Evolutionary conservation across 2,888 invertebrate species (phyloP).

Genomic region (Mesorhabditis belari): DNA sequence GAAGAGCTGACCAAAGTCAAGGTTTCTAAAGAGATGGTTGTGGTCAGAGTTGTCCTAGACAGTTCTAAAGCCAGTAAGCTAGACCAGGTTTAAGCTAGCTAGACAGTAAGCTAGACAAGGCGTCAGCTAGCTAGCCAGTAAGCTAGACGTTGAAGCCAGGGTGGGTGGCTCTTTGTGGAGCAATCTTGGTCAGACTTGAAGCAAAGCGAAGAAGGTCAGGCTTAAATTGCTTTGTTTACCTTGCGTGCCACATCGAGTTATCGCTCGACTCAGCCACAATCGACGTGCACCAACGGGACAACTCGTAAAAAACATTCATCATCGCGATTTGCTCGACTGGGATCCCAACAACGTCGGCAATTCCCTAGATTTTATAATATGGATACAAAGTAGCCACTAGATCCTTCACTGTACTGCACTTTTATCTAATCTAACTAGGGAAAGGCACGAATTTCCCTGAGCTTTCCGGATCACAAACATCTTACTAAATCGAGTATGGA

Average conservation of each 20-base stretch:
- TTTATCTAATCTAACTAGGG: no score
- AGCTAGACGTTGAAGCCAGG: neutral
- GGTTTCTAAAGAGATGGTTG: slow-evolving; percentile 15
- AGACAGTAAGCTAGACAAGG: no score
- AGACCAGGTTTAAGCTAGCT: no score
- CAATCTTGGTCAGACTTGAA: neutral
- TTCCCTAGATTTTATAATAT: slow-evolving; percentile 19
- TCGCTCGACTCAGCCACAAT: slow-evolving; percentile 34
- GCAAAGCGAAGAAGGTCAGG: neutral
- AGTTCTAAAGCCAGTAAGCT: no score
- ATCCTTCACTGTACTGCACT: neutral
- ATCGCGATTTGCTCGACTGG: slow-evolving; percentile 36
- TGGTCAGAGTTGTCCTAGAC: no score
- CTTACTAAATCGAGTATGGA: no score
- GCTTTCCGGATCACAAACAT: no score
- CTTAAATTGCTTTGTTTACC: slow-evolving; percentile 2
- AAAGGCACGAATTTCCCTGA: no score
- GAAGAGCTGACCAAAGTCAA: slow-evolving; percentile 41
- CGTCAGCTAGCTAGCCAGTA: no score
- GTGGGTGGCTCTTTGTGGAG: neutral
- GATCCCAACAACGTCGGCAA: slow-evolving; percentile 32
- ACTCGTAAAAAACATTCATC: slow-evolving; percentile 41
- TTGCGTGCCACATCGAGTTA: slow-evolving; percentile 27
- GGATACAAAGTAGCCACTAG: neutral
- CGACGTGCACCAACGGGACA: slow-evolving; percentile 42